A percentile compares a stretch with the other conserved stretches of the same genome.
These are phyloP conservation scores for Ceratina calcarata DNA, from an alignment of 1,140 invertebrate species.

Conservation along the genomic window DNA sequence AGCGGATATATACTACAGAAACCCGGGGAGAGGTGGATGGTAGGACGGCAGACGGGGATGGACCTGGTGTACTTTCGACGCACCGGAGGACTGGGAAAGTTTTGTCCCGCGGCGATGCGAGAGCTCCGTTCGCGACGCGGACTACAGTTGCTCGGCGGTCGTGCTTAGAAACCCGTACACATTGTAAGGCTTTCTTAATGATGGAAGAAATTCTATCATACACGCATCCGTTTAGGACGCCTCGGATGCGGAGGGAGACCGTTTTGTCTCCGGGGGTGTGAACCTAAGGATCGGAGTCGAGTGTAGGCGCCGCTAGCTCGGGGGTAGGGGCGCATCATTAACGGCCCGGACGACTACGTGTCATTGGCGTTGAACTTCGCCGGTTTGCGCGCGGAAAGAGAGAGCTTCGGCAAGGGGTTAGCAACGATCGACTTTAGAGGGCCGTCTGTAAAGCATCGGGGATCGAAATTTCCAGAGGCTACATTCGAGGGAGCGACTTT, in stretches of 20 bases:
- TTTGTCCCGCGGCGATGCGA: slow-evolving; percentile 43
- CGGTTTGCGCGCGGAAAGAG: slow-evolving; percentile 45
- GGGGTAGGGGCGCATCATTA: slow-evolving; percentile 62
- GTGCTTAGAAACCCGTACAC: slow-evolving; percentile 74
- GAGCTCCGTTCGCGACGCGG: slow-evolving; percentile 3
- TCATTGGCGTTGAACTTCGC: slow-evolving; percentile 64
- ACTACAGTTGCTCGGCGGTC: slow-evolving; percentile 55
- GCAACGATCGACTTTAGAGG: slow-evolving; percentile 45
- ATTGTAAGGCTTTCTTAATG: slow-evolving; percentile 80
- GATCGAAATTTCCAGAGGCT: slow-evolving; percentile 43
- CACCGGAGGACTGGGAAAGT: slow-evolving; percentile 46
- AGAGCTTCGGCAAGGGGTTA: slow-evolving; percentile 38
- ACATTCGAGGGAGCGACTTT: slow-evolving; percentile 18
- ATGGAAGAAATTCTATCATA: slow-evolving; percentile 80
- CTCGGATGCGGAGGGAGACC: slow-evolving; percentile 63
- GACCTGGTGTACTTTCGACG: slow-evolving; percentile 52
- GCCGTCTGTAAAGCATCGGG: slow-evolving; percentile 32
- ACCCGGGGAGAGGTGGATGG: slow-evolving; percentile 12
- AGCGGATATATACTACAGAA: slow-evolving; percentile 51
- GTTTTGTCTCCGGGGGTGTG: slow-evolving; percentile 71
- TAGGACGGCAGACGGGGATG: slow-evolving; percentile 1
- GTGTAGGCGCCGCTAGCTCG: slow-evolving; percentile 45
- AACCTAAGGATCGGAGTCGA: slow-evolving; percentile 63
- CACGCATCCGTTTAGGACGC: slow-evolving; percentile 76
- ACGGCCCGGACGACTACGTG: slow-evolving; percentile 57